phyloP scores from a whole-genome alignment of 37 sponge, comb jelly and placozoan genomes.

The Hormiphora californensis region DNA sequence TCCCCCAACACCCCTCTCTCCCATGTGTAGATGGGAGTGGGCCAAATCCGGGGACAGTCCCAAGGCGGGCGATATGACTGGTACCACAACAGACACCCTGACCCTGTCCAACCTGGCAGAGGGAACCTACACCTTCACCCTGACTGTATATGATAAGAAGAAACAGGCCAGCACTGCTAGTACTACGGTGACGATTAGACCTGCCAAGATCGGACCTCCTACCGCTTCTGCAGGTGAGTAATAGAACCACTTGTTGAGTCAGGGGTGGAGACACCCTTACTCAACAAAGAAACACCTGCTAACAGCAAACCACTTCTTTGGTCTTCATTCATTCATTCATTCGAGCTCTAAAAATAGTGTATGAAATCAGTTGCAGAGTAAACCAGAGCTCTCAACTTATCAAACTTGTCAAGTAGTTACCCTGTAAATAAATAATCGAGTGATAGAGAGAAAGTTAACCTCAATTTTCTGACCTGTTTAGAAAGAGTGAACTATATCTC shows the following conservation, averaged over 20 bases:
- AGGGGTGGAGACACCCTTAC: too few species aligned
- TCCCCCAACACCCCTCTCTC: too few species aligned
- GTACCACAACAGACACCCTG: slow-evolving; percentile 9
- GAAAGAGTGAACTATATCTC: not conserved
- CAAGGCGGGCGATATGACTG: slow-evolving; percentile 39
- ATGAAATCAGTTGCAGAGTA: too few species aligned
- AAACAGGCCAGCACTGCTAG: slow-evolving; percentile 40
- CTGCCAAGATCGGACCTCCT: slow-evolving; percentile 27
- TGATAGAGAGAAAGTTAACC: too few species aligned
- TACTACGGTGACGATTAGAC: slow-evolving; percentile 50
- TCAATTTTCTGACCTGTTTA: not conserved
- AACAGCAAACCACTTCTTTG: too few species aligned
- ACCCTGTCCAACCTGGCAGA: slow-evolving; percentile 65
- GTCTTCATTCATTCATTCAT: too few species aligned
- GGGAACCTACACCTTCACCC: slow-evolving; percentile 78
- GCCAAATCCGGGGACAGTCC: not conserved
- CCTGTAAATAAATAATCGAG: too few species aligned
- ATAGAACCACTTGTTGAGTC: too few species aligned
- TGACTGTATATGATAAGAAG: slow-evolving; percentile 59
- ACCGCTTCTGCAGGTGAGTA: slow-evolving; percentile 20
- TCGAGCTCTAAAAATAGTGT: too few species aligned
- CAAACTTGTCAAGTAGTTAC: too few species aligned
- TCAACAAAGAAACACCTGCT: too few species aligned
- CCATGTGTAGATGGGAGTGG: slow-evolving; percentile 52
- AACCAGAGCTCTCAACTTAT: too few species aligned